Base-by-base conservation (phyloP, 2,888 invertebrate genomes). In the Incurvaria masculella region DNA sequence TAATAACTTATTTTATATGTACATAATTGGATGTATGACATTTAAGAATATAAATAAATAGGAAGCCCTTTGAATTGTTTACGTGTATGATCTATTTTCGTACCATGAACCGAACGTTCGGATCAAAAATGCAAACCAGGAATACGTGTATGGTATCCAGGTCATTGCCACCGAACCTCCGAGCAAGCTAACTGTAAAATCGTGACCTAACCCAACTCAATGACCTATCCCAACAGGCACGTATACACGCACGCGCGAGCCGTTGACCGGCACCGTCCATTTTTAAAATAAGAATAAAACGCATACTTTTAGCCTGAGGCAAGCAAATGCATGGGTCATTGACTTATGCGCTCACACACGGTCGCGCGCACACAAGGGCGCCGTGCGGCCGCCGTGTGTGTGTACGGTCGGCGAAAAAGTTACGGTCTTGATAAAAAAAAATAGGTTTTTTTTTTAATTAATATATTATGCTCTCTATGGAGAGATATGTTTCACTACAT, bases 281-380 rank as follows among this genome's bases (percentile, higher is more conserved):
- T 76, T 76, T 76, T 69, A 75, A 75, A 76, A 76, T 74, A 78
- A 78, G 71, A 76, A 75, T 75, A 76, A 74, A 69, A 70, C 75
- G 78, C 75, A 76, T 74, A 75, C 78, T 75, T 76, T 76, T 75
- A 76, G 76, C 73, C 69, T 70, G 74, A 69, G 66, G 70, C 72
- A 69, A 71, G 75, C 73, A 73, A 74, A 74, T 75, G 74, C 72
- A 68, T 68, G 68, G 76, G 74, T 75, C 76, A 68, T 67, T 69
- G 74, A 71, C 67, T 68, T 33, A 33, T 33, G 66, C 64, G 68
- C 73, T 64, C 70, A 62, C 60, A 68, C 69, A 63, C 60, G 57
- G 56, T 53, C 52, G 54, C 48, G 52, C 51, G 51, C 54, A 56
- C 62, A 2, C 8, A 4, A 33, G 3, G n/a, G n/a, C n/a, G n/a